Evolutionary conservation across 2,888 invertebrate genomes (phyloP).

Genomic region (Nomada goodeniana): DNA sequence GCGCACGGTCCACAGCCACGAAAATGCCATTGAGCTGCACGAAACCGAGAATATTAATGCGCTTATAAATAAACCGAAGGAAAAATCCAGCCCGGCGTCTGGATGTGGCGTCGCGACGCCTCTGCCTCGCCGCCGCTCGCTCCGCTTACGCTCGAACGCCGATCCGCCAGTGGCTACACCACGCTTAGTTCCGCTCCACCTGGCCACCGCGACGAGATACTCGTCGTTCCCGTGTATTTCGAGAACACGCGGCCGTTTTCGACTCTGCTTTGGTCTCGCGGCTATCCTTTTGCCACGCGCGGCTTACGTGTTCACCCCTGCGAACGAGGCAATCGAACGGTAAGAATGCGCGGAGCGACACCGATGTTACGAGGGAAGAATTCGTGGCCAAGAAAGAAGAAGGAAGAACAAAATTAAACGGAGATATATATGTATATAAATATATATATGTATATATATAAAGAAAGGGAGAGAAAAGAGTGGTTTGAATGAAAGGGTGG

Average conservation of each 20-base stretch:
- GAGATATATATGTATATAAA: too few species aligned
- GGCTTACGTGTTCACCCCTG: not conserved
- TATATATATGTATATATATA: too few species aligned
- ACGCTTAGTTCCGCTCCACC: conserved; percentile 44
- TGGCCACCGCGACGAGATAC: conserved; percentile 33
- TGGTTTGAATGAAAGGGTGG: too few species aligned
- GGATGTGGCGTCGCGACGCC: conserved; percentile 48
- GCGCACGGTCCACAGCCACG: conserved; percentile 34
- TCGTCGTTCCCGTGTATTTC: conserved; percentile 51
- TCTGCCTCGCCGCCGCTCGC: conserved; percentile 27
- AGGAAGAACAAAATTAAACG: too few species aligned
- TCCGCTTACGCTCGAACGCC: conserved; percentile 25
- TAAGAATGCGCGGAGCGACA: not conserved
- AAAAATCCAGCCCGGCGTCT: conserved; percentile 71
- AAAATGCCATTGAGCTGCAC: conserved; percentile 74
- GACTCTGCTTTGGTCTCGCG: not conserved
- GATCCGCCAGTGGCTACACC: conserved; percentile 30
- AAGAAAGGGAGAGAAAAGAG: too few species aligned
- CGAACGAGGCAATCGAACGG: not conserved
- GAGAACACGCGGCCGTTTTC: conserved; percentile 30
- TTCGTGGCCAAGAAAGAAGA: not conserved
- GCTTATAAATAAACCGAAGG: conserved; percentile 79
- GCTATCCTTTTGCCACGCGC: not conserved
- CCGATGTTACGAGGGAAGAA: not conserved
- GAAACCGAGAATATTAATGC: conserved; percentile 76